Percentiles rank a stretch among this genome's conserved stretches.
These are phyloP conservation scores for Halichoeres trimaculatus DNA, from an alignment of 2,113 vertebrate genomes.

Conservation along the genomic window DNA sequence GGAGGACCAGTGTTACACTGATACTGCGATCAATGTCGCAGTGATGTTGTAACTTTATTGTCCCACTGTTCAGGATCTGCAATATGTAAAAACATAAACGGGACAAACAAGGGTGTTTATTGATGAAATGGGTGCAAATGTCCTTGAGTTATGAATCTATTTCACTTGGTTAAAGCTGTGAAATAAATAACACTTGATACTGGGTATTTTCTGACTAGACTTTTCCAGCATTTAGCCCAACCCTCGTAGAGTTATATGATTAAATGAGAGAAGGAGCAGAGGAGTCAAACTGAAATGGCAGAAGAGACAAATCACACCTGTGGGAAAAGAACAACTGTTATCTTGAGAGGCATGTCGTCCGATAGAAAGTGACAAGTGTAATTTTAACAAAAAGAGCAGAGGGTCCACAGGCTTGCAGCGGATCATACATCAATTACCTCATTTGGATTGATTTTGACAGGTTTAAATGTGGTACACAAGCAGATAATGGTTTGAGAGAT, in stretches of 20 bases:
- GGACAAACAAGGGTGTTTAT: no score
- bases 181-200: neutral
- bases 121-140: no score
- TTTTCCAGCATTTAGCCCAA: neutral
- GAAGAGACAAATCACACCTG: conserved; percentile 57
- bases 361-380: conserved; percentile 83
- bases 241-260: conserved; percentile 25
- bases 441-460: conserved; percentile 79
- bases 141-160: neutral
- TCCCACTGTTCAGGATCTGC: no score
- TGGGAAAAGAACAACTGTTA: conserved; percentile 50
- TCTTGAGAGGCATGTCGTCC: conserved; percentile 69
- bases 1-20: no score
- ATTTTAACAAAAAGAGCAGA: conserved; percentile 76
- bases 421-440: conserved; percentile 79
- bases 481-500: conserved; percentile 77
- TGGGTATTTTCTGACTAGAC: neutral
- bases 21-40: no score
- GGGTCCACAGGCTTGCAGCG: conserved; percentile 54
- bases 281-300: conserved; percentile 51
- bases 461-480: conserved; percentile 75
- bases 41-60: no score
- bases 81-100: no score
- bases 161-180: neutral
- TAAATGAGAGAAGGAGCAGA: conserved; percentile 3